Percentiles rank a stretch among this genome's conserved stretches.
Conservation (phyloP, 1,140 invertebrate species). For the Dendroctonus ponderosae region DNA sequence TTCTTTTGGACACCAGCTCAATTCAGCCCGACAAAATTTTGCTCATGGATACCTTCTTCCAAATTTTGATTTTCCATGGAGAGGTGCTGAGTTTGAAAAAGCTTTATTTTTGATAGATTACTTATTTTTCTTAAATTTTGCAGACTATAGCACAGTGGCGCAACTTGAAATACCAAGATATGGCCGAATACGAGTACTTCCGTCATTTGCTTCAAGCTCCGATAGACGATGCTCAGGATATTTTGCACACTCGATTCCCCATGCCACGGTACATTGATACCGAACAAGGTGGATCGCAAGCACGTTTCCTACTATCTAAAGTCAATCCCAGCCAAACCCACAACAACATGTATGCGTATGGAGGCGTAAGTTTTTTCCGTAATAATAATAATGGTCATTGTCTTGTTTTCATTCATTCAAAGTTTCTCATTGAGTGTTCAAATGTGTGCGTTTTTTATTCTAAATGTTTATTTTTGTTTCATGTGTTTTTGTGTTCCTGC, state of each 20-base stretch:
- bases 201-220: conserved; percentile 94
- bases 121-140: conserved; percentile 34
- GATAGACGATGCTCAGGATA: conserved; percentile 95
- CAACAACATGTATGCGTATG: conserved; percentile 96
- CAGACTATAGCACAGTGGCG: conserved; percentile 97
- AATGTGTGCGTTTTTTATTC: conserved; percentile 2
- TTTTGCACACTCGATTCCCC: conserved; percentile 92
- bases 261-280: conserved; percentile 99
- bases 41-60: conserved; percentile 99
- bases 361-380: conserved; percentile 68
- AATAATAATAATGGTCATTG: neutral
- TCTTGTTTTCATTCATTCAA: neutral
- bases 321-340: conserved; percentile 99
- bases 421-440: neutral
- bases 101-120: conserved; percentile 6
- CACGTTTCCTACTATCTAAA: conserved; percentile 96
- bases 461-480: conserved; percentile 25
- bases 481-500: conserved; percentile 29
- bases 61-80: conserved; percentile 99
- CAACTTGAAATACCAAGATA: conserved; percentile 90
- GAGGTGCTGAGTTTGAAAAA: conserved; percentile 65
- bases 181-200: conserved; percentile 97
- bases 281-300: conserved; percentile 96
- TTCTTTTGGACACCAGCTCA: conserved; percentile 94
- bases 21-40: conserved; percentile 97